Conservation (phyloP, 2,113 vertebrate species). For the Tyrannus savana region DNA sequence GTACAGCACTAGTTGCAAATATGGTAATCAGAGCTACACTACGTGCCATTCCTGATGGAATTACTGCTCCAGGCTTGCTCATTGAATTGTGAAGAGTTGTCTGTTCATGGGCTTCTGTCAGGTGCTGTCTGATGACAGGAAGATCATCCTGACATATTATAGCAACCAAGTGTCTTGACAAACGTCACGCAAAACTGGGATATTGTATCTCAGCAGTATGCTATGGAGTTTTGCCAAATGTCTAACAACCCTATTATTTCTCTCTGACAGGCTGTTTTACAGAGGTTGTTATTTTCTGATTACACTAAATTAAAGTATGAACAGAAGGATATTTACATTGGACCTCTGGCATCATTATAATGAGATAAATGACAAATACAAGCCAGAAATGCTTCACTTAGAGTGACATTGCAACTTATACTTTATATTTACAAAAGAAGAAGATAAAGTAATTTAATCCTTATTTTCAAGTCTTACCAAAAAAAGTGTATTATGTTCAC, state of each 20-base stretch:
- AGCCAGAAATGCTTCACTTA: neutral
- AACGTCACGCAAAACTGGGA: neutral
- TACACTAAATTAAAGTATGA: slow-evolving; percentile 50
- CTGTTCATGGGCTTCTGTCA: slow-evolving; percentile 20
- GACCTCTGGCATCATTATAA: slow-evolving; percentile 34
- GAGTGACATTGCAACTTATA: neutral
- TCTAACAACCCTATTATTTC: slow-evolving; percentile 50
- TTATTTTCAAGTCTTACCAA: neutral
- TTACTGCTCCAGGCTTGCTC: slow-evolving; percentile 15
- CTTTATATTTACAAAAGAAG: neutral
- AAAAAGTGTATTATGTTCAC: neutral
- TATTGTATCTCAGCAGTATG: neutral
- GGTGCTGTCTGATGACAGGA: neutral
- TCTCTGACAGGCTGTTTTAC: slow-evolving; percentile 43
- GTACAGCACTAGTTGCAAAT: neutral
- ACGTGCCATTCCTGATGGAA: neutral
- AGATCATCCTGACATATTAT: neutral
- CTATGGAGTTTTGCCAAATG: slow-evolving; percentile 31
- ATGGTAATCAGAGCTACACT: neutral
- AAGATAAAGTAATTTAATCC: neutral
- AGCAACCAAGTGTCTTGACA: slow-evolving; percentile 1
- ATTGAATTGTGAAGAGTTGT: slow-evolving; percentile 18
- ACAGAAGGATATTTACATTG: slow-evolving; percentile 56
- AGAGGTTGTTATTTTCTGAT: slow-evolving; percentile 52
- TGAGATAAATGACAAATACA: slow-evolving; percentile 34